Evolutionary conservation across 1,140 invertebrate species (phyloP), one percentile per base, ranked within the genome.

Genomic region (silkworm (Bombyx mori)): DNA sequence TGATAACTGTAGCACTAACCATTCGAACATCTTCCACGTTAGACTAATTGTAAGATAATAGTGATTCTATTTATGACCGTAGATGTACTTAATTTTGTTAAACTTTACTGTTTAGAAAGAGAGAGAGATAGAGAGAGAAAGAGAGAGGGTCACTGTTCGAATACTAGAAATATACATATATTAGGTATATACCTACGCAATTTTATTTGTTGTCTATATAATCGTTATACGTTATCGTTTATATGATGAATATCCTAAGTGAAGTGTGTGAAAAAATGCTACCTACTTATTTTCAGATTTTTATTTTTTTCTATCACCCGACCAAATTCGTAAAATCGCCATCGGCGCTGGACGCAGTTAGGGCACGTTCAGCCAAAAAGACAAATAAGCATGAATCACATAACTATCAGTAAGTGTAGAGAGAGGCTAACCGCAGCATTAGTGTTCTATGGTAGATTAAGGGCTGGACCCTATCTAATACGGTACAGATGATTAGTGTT

Each of bases 231-330:
- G 68, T 78, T 79, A 78, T 72, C 71, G 62, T 82, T 85, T 82
- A 77, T 78, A 77, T 78, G 63, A 65, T 75, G 47, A 74, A 73
- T 71, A 73, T 71, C 73, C 65, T 82, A 81, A 83, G 75, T 74
- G 79, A 86, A 79, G 77, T 82, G 71, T 84, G 73, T 83, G 77
- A 84, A 85, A 87, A 84, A 83, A 87, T 82, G 65, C 81, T 86
- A 73, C 78, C 72, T 85, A 87, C 71, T 86, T 85, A 84, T 84
- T 87, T 86, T 84, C 79, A 86, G 82, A 83, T 87, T 87, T 84
- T 87, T 84, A 87, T 86, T 87, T 87, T 35, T 86, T 83, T 81
- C 77, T 85, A 75, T 83, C 79, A 79, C 78, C 79, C 73, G 78
- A 85, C 74, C 80, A 81, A 81, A 82, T 77, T 78, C 77, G 73